Evolutionary conservation across 2,797 vertebrate species (phyloP).

Genomic region (Leptodactylus fallax): DNA sequence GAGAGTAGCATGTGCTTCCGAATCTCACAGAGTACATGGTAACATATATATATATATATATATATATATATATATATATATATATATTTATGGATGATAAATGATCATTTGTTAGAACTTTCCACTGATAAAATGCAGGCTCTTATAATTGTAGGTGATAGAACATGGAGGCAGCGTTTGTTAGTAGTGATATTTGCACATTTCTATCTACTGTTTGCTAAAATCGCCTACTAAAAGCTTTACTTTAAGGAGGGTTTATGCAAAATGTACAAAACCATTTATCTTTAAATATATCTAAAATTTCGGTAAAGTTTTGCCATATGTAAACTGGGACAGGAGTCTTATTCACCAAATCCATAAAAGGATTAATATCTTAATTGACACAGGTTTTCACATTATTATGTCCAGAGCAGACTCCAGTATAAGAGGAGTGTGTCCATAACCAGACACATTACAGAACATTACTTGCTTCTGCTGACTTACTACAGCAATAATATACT

Average conservation of each 20-base stretch:
- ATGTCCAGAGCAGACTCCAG: neutral
- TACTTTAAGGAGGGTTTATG: neutral
- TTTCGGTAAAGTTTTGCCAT: neutral
- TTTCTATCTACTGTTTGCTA: neutral
- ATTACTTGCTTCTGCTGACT: too few species aligned
- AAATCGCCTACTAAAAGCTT: conserved; percentile 8
- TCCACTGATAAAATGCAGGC: neutral
- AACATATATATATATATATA: conserved; percentile 17
- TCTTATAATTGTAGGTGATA: neutral
- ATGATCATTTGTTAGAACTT: neutral
- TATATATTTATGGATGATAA: conserved; percentile 11
- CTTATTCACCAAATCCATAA: neutral
- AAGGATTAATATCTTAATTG: neutral
- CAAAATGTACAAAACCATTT: neutral
- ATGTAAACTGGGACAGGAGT: neutral
- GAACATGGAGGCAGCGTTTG: neutral
- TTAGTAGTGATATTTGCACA: conserved; percentile 1
- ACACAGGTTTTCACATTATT: neutral
- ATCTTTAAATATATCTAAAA: conserved; percentile 4
- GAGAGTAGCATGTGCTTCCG: neutral
- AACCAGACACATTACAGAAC: neutral
- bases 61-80: too few species aligned
- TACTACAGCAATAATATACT: neutral
- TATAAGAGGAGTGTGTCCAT: neutral
- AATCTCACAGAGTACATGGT: neutral